Percentiles rank a stretch among this genome's conserved stretches.
phyloP scores from a whole-genome alignment of 2,113 vertebrate species.

The Triplophysa siluroides region DNA sequence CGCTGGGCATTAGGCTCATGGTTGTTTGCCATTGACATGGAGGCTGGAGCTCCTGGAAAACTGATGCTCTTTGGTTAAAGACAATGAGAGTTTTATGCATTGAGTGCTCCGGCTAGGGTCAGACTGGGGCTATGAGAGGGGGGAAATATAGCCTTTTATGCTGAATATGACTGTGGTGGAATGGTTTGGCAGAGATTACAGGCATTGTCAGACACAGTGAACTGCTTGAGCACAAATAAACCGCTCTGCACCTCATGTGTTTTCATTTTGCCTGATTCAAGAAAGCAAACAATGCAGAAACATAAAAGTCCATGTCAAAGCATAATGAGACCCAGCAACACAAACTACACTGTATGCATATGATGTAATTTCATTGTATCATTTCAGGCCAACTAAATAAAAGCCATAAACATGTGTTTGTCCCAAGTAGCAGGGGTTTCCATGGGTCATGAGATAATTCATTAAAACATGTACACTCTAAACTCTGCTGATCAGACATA shows the following conservation, averaged over 20 bases:
- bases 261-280: constrained; percentile 68
- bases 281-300: constrained; percentile 69
- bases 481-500: constrained; percentile 72
- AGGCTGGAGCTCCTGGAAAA: constrained; percentile 22
- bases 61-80: constrained; percentile 36
- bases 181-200: constrained; percentile 50
- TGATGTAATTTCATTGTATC: constrained; percentile 61
- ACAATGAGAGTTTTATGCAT: constrained; percentile 55
- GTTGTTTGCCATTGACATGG: constrained; percentile 8
- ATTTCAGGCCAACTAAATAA: constrained; percentile 48
- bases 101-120: constrained; percentile 55
- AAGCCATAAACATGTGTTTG: constrained; percentile 27
- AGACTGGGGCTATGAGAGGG: constrained; percentile 56
- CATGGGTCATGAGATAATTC: constrained; percentile 70
- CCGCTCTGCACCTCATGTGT: constrained; percentile 60
- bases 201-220: constrained; percentile 48
- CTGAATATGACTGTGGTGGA: constrained; percentile 49
- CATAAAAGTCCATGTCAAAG: constrained; percentile 68
- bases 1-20: constrained; percentile 17
- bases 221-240: constrained; percentile 46
- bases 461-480: constrained; percentile 70
- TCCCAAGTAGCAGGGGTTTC: neutral
- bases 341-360: constrained; percentile 62
- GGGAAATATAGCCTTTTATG: constrained; percentile 41
- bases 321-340: constrained; percentile 62